Evolutionary conservation across 2,797 vertebrate genomes (phyloP).

Genomic region (Cynopterus sphinx): DNA sequence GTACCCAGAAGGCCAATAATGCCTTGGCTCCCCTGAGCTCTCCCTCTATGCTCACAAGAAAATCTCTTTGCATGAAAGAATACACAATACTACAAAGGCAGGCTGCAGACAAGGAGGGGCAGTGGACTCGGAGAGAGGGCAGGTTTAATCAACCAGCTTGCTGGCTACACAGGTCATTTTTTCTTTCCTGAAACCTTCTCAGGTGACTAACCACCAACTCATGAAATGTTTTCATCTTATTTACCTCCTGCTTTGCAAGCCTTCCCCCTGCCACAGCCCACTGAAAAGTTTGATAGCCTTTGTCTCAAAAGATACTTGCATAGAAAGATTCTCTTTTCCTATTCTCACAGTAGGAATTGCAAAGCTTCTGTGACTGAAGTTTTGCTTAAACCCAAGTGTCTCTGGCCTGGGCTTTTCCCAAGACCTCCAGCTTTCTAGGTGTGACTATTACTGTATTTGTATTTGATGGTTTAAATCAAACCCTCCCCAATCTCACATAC

Average conservation of each 20-base stretch:
- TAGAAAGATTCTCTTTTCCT: not conserved
- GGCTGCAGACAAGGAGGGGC: not conserved
- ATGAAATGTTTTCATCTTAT: not conserved
- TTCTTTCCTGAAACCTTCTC: not conserved
- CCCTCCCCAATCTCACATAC: not conserved
- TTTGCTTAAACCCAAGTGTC: not conserved
- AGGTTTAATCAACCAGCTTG: not conserved
- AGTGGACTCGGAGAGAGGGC: not conserved
- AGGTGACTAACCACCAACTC: not conserved
- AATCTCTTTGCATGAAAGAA: constrained; percentile 18
- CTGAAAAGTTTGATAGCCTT: not conserved
- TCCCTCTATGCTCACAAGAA: not conserved
- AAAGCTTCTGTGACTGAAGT: not conserved
- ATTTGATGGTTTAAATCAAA: not conserved
- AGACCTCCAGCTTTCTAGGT: not conserved
- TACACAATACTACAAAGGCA: constrained; percentile 13
- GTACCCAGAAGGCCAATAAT: not conserved
- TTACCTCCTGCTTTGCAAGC: not conserved
- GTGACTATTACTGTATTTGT: not conserved
- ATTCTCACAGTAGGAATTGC: not conserved
- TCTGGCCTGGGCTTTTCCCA: not conserved
- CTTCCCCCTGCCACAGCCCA: not conserved
- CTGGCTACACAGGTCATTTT: not conserved
- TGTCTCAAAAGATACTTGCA: not conserved
- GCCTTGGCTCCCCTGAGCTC: not conserved